Conservation (phyloP, 2,797 vertebrate genomes). For the Danio kyathit region DNA sequence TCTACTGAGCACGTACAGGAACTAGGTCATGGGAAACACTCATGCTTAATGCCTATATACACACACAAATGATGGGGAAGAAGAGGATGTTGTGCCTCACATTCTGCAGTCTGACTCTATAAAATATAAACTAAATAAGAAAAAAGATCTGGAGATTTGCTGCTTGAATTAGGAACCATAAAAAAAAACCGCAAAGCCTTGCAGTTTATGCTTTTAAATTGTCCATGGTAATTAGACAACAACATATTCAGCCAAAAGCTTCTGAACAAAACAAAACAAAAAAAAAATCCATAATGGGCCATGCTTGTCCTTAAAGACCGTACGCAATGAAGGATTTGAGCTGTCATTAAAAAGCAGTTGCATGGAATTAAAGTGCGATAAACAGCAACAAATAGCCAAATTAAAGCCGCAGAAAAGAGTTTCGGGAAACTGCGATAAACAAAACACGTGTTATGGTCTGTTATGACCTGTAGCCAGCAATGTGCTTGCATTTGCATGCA, state of each 20-base stretch:
- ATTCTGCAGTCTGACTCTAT: neutral
- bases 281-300: neutral
- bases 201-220: slow-evolving; percentile 16
- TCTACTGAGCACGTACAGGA: slow-evolving; percentile 53
- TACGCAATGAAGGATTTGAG: slow-evolving; percentile 1
- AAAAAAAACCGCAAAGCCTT: neutral
- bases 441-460: slow-evolving; percentile 3
- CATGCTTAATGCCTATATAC: slow-evolving; percentile 42
- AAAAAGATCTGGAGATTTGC: neutral
- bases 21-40: slow-evolving; percentile 64
- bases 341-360: slow-evolving; percentile 11
- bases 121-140: neutral
- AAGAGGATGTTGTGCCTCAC: neutral
- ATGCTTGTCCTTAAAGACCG: neutral
- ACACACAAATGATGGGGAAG: slow-evolving; percentile 13
- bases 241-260: slow-evolving; percentile 6
- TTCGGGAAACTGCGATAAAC: neutral
- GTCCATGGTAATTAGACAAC: neutral
- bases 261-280: slow-evolving; percentile 13
- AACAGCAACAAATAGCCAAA: neutral
- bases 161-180: slow-evolving; percentile 1
- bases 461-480: slow-evolving; percentile 27
- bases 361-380: neutral
- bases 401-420: neutral
- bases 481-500: neutral